Evolutionary conservation across 2,888 invertebrate genomes (phyloP).

Genomic region (Drosophila ezoana): DNA sequence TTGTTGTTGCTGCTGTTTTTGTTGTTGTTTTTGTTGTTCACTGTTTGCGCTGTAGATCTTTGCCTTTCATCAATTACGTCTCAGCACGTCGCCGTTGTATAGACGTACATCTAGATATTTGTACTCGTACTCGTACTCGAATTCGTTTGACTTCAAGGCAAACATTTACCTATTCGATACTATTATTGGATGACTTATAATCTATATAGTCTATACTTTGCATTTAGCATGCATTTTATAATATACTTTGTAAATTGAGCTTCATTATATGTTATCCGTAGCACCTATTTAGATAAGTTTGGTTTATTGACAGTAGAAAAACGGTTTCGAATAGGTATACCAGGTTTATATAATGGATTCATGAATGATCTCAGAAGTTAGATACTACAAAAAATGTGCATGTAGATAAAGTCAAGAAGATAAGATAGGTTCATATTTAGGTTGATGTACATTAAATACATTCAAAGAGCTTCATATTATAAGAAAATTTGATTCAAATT

Average conservation of each 20-base stretch:
- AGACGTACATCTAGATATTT: conserved; percentile 16
- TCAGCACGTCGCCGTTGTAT: conserved; percentile 33
- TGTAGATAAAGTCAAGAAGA: conserved; percentile 5
- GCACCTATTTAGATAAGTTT: neutral
- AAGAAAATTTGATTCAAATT: too few relatives aligned
- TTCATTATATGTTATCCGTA: neutral
- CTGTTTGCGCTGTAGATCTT: conserved; percentile 57
- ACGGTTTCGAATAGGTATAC: neutral
- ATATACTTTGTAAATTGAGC: neutral
- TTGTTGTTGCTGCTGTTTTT: conserved; percentile 19
- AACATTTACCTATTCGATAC: conserved; percentile 17
- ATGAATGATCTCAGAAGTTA: conserved; percentile 1
- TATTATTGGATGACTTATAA: conserved; percentile 12
- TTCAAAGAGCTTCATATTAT: neutral
- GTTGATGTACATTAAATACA: neutral
- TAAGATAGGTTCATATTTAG: conserved; percentile 11
- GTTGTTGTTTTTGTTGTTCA: conserved; percentile 19
- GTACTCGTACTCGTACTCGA: conserved; percentile 10
- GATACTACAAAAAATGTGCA: conserved; percentile 1
- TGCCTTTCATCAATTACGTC: conserved; percentile 70
- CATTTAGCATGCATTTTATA: neutral
- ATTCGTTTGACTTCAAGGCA: conserved; percentile 32
- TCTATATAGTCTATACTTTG: neutral
- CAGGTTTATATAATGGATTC: neutral
- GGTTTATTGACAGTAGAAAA: neutral